Evolutionary conservation across 1,140 invertebrate species (phyloP).

Genomic region (Diachasma alloeum): DNA sequence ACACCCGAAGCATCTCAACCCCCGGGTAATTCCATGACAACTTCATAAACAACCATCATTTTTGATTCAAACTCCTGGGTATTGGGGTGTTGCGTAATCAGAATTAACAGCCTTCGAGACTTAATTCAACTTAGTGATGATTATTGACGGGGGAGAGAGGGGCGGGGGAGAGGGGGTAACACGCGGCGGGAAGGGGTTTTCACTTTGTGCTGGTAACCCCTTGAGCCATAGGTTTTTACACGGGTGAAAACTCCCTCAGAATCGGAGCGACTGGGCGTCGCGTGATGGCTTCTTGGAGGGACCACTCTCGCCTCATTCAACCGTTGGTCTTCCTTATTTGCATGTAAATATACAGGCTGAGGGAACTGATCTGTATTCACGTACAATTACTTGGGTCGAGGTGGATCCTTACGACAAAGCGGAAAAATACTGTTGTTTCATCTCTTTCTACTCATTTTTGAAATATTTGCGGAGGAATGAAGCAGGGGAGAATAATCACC

Average conservation of each 20-base stretch:
- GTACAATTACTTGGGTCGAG: background rate
- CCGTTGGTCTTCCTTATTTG: slow-evolving; percentile 32
- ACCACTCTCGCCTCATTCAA: slow-evolving; percentile 25
- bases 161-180: too few relatives aligned
- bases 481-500: too few relatives aligned
- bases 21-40: background rate
- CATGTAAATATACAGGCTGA: slow-evolving; percentile 33
- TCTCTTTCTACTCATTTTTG: too few relatives aligned
- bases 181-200: background rate
- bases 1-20: background rate
- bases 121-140: background rate
- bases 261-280: slow-evolving; percentile 2
- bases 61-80: background rate
- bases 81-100: background rate
- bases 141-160: background rate
- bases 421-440: background rate
- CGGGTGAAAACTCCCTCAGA: background rate
- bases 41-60: background rate
- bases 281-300: background rate
- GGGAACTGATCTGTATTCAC: background rate
- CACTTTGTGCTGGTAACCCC: background rate
- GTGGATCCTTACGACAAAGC: background rate
- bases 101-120: background rate
- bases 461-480: too few relatives aligned
- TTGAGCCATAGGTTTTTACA: slow-evolving; percentile 6